Conservation (phyloP, 2,888 invertebrate species). For the Rugalucina vietnamica region DNA sequence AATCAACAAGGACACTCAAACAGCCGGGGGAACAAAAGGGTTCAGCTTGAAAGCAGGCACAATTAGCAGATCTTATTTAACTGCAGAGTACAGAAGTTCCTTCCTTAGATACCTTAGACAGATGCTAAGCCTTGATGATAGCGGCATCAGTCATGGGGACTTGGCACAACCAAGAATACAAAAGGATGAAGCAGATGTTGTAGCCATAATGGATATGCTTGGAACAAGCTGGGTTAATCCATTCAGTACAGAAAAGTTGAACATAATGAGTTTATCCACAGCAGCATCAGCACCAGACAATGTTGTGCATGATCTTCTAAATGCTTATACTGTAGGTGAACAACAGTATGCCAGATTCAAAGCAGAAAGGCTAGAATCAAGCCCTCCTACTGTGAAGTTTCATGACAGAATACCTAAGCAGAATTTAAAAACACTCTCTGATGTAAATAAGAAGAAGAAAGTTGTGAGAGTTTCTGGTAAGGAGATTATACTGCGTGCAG, state of each 20-base stretch:
- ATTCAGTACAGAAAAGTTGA: neutral
- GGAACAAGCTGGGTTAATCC: neutral
- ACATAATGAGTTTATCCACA: neutral
- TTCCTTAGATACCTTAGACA: neutral
- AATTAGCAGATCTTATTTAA: conserved; percentile 45
- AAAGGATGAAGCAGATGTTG: neutral
- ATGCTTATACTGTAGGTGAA: neutral
- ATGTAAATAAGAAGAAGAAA: too few relatives aligned
- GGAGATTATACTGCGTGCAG: neutral
- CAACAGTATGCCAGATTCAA: neutral
- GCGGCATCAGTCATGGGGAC: neutral
- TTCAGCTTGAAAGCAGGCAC: conserved; percentile 47
- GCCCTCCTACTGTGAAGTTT: neutral
- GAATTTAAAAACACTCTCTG: too few relatives aligned
- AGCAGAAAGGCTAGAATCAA: neutral
- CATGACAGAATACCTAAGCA: too few relatives aligned
- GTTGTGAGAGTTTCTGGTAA: too few relatives aligned
- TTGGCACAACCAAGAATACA: neutral
- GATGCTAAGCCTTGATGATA: neutral
- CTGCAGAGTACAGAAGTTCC: neutral
- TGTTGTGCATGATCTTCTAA: too few relatives aligned
- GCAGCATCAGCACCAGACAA: neutral
- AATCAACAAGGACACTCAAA: conserved; percentile 54
- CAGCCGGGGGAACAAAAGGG: conserved; percentile 41
- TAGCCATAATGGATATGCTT: neutral